Evolutionary conservation across 30 jellyfish, hydroid and myxozoan genomes (phyloP).

Genomic region (Clytia hemisphaerica): DNA sequence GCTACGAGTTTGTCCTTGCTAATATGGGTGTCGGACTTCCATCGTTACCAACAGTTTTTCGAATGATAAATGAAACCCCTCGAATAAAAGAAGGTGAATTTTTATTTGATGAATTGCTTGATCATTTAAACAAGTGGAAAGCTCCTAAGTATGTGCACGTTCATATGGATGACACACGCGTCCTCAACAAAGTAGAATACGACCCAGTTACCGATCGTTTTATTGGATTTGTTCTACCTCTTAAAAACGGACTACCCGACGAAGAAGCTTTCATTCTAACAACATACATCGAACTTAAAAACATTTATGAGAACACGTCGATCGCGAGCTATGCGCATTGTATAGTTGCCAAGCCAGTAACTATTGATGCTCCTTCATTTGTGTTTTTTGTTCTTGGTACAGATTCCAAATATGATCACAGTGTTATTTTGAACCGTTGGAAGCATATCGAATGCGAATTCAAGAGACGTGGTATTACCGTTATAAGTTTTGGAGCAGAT

Average conservation of each 20-base stretch:
- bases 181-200: slow-evolving; percentile 26
- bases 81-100: slow-evolving; percentile 35
- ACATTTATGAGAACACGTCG: neutral
- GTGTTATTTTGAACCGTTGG: slow-evolving; percentile 29
- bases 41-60: no score
- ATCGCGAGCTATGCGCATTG: slow-evolving; percentile 33
- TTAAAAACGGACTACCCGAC: slow-evolving; percentile 23
- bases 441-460: slow-evolving; percentile 6
- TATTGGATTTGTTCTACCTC: slow-evolving; percentile 16
- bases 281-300: slow-evolving; percentile 9
- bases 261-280: slow-evolving; percentile 9
- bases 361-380: slow-evolving; percentile 33
- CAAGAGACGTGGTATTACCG: slow-evolving; percentile 7
- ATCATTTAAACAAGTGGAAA: slow-evolving; percentile 30
- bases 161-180: slow-evolving; percentile 33
- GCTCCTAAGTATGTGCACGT: slow-evolving; percentile 13
- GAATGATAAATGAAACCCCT: no score
- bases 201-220: slow-evolving; percentile 20
- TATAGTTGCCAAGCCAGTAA: slow-evolving; percentile 27
- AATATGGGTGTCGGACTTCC: no score
- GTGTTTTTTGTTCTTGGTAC: slow-evolving; percentile 14
- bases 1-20: slow-evolving; percentile 27
- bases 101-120: slow-evolving; percentile 32
- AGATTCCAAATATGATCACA: slow-evolving; percentile 30
- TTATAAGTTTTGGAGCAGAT: slow-evolving; percentile 34